A percentile compares a stretch with the other conserved stretches of the same genome.
These are phyloP conservation scores for Cataglyphis livida DNA, from an alignment of 2,888 invertebrate genomes.

Conservation along the genomic window DNA sequence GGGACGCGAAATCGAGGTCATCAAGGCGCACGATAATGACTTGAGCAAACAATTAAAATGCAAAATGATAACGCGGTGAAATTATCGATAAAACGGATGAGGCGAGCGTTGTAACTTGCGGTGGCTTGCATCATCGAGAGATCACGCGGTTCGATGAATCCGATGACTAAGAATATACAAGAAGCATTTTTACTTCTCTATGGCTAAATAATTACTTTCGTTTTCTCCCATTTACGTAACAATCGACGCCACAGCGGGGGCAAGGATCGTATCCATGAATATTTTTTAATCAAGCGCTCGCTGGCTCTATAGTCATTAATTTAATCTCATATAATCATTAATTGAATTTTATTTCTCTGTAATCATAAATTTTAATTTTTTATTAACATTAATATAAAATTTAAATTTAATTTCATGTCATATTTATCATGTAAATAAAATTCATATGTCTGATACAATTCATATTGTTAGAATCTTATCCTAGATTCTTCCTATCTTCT, in stretches of 20 bases:
- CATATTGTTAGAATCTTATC: not conserved
- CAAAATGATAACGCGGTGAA: conserved; percentile 39
- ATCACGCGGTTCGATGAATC: conserved; percentile 40
- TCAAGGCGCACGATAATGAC: conserved; percentile 30
- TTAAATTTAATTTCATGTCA: not conserved
- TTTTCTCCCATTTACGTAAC: conserved; percentile 50
- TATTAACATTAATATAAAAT: not conserved
- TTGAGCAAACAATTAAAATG: conserved; percentile 53
- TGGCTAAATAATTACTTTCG: conserved; percentile 49
- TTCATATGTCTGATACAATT: not conserved
- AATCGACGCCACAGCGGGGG: conserved; percentile 13
- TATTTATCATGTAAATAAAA: not conserved
- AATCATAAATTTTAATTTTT: not conserved
- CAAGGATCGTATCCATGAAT: not conserved
- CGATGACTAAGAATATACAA: conserved; percentile 49
- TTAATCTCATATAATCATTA: not conserved
- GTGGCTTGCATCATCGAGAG: conserved; percentile 33
- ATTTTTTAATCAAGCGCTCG: not conserved
- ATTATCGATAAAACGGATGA: conserved; percentile 35
- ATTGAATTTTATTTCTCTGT: not conserved
- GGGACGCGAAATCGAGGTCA: conserved; percentile 40
- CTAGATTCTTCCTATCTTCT: not conserved
- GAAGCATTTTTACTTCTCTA: conserved; percentile 47
- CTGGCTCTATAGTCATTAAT: not conserved
- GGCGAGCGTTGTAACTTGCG: conserved; percentile 41